phyloP scores from a whole-genome alignment of 2,888 invertebrate genomes.

The Hypena proboscidalis region DNA sequence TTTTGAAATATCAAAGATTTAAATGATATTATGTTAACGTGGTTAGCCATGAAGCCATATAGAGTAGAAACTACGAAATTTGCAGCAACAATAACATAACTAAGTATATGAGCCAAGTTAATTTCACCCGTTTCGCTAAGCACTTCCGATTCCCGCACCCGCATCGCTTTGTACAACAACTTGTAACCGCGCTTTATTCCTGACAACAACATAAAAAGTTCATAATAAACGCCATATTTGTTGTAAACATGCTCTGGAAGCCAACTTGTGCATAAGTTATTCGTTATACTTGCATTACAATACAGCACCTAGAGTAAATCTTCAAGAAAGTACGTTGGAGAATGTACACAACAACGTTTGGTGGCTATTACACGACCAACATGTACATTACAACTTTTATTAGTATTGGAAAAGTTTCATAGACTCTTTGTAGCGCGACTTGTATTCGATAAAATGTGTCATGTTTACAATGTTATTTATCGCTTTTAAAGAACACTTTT shows the following conservation, averaged over 20 bases:
- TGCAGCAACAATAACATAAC: no score
- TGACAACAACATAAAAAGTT: neutral
- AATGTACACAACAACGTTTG: constrained; percentile 30
- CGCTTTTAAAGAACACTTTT: constrained; percentile 51
- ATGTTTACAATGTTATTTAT: constrained; percentile 57
- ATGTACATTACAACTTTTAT: constrained; percentile 49
- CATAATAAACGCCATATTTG: neutral
- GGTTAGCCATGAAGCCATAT: no score
- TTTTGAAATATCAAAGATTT: no score
- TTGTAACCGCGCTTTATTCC: no score
- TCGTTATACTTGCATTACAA: constrained; percentile 20
- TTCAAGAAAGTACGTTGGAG: constrained; percentile 19
- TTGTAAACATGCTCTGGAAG: neutral
- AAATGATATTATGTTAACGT: no score
- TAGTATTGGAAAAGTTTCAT: constrained; percentile 58
- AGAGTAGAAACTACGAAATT: no score
- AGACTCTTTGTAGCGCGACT: constrained; percentile 47
- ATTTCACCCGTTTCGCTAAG: no score
- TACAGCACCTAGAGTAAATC: constrained; percentile 23
- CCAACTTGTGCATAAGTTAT: neutral
- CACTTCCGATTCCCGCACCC: no score
- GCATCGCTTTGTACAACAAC: no score
- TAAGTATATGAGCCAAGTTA: no score
- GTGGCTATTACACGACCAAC: constrained; percentile 1
- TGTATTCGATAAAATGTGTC: constrained; percentile 50